Conservation (phyloP, 2,888 invertebrate species). For the Reticulitermes lucifugus region DNA sequence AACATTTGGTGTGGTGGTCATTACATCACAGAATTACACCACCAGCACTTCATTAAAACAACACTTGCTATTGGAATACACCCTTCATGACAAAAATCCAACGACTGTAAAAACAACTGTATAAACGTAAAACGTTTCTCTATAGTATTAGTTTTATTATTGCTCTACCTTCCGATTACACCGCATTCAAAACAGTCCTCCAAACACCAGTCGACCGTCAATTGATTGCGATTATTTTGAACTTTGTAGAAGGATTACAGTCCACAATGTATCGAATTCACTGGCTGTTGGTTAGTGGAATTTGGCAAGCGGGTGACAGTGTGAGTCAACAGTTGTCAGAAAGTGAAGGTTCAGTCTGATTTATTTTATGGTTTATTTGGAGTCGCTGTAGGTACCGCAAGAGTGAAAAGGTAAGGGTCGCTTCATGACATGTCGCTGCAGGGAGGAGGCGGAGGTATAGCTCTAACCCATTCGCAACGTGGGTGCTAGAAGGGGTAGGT, state of each 20-base stretch:
- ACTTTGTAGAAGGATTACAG: background rate
- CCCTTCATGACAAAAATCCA: background rate
- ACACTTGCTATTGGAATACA: background rate
- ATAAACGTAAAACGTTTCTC: background rate
- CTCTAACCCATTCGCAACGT: no score
- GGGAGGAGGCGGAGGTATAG: no score
- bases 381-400: no score
- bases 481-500: no score
- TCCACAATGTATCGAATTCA: background rate
- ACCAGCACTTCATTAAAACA: background rate
- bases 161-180: slow-evolving; percentile 10
- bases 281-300: background rate
- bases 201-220: background rate
- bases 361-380: no score
- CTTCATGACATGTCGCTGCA: no score
- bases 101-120: background rate
- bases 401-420: no score
- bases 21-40: background rate
- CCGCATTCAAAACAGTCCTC: background rate
- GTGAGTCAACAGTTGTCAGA: no score
- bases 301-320: background rate
- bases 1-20: background rate
- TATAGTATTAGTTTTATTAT: background rate
- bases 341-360: no score
- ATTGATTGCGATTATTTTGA: background rate